Evolutionary conservation across 2,113 vertebrate species (phyloP).

Genomic region (Chaetorhynchus papuensis): DNA sequence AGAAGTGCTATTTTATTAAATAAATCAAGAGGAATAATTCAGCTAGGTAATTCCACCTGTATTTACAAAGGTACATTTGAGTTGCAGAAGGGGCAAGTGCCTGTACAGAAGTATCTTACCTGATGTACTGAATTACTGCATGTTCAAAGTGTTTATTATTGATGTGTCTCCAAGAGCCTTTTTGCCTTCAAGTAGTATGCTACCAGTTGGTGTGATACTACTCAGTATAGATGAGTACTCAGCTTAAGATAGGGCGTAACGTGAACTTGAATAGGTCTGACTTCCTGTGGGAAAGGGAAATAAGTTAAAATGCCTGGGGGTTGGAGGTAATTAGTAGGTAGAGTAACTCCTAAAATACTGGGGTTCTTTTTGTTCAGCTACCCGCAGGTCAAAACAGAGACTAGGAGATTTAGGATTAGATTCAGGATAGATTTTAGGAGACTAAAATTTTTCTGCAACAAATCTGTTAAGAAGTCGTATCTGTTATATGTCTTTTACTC

Average conservation of each 20-base stretch:
- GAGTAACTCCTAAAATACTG: not conserved
- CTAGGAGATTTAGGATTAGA: not conserved
- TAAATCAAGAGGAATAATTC: not conserved
- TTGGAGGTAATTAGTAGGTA: not conserved
- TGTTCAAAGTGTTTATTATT: not conserved
- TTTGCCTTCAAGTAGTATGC: not conserved
- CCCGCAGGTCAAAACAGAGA: conserved; percentile 44
- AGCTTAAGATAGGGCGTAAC: not conserved
- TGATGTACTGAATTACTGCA: not conserved
- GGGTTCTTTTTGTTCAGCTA: not conserved
- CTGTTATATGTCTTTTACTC: not conserved
- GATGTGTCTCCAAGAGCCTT: not conserved
- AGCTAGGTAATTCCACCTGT: not conserved
- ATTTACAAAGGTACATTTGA: not conserved
- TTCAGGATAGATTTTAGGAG: not conserved
- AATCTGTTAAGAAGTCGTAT: not conserved
- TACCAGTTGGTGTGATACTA: not conserved
- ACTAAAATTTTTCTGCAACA: not conserved
- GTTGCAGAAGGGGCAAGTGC: not conserved
- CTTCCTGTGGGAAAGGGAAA: conserved; percentile 11
- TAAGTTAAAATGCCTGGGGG: not conserved
- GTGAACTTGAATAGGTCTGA: not conserved
- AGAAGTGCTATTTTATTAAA: not conserved
- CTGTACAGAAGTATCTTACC: not conserved
- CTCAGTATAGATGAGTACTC: not conserved